phyloP scores from a whole-genome alignment of 2,113 vertebrate genomes.

The Leptobrachium ailaonicum region DNA sequence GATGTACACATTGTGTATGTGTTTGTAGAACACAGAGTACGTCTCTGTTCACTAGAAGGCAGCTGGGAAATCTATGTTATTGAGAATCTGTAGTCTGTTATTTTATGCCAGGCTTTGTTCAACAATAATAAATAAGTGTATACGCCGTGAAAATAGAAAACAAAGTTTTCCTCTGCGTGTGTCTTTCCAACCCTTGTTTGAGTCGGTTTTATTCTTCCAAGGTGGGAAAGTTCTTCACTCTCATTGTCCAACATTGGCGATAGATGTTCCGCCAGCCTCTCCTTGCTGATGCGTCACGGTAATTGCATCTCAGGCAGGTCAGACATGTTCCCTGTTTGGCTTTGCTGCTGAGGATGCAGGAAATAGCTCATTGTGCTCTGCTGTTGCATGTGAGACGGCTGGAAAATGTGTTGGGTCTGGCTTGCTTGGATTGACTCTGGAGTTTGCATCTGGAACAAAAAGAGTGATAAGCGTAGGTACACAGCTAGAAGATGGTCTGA shows the following conservation, averaged over 20 bases:
- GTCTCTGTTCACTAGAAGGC: slow-evolving; percentile 19
- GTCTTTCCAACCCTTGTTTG: background rate
- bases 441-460: slow-evolving; percentile 68
- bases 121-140: background rate
- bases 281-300: slow-evolving; percentile 54
- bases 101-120: background rate
- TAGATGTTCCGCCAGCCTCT: background rate
- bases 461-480: background rate
- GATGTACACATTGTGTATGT: slow-evolving; percentile 30
- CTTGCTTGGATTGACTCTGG: slow-evolving; percentile 64
- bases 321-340: slow-evolving; percentile 63
- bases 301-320: slow-evolving; percentile 77
- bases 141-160: background rate
- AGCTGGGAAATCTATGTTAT: slow-evolving; percentile 17
- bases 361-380: slow-evolving; percentile 72
- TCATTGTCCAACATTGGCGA: too few relatives aligned
- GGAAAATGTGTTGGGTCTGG: slow-evolving; percentile 66
- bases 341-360: slow-evolving; percentile 62
- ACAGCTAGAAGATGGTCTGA: too few relatives aligned
- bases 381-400: slow-evolving; percentile 61
- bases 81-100: background rate
- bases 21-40: slow-evolving; percentile 2
- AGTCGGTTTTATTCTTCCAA: too few relatives aligned
- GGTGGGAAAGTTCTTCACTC: too few relatives aligned
- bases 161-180: background rate